phyloP scores from a whole-genome alignment of 2,113 vertebrate genomes.

The Gasterosteus nipponicus region DNA sequence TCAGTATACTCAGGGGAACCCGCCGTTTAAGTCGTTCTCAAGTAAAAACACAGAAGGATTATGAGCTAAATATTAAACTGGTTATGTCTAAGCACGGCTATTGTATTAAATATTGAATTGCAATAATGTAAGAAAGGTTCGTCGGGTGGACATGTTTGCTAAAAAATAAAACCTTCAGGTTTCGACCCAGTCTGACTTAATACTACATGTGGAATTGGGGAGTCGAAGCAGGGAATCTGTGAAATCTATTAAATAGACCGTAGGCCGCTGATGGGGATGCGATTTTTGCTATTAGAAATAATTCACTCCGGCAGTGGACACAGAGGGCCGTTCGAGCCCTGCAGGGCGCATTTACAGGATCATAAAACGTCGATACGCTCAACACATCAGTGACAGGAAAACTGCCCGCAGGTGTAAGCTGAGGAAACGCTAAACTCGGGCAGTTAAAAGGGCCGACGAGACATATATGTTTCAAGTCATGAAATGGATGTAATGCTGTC shows the following conservation, averaged over 20 bases:
- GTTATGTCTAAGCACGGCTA: neutral
- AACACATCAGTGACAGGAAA: slow-evolving; percentile 40
- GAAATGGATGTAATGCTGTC: neutral
- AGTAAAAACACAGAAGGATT: neutral
- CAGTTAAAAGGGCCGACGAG: neutral
- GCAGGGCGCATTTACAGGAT: slow-evolving; percentile 33
- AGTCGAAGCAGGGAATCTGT: neutral
- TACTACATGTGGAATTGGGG: neutral
- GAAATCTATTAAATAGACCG: slow-evolving; percentile 1
- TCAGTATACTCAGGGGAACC: neutral
- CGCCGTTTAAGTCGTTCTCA: neutral
- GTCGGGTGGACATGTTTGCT: neutral
- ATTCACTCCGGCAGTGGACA: slow-evolving; percentile 33
- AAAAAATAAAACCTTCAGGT: neutral
- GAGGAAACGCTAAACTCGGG: slow-evolving; percentile 19
- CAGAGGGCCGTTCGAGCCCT: slow-evolving; percentile 1
- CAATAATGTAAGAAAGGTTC: neutral
- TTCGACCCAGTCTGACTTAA: neutral
- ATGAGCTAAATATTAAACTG: neutral
- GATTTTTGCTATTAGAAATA: slow-evolving; percentile 19
- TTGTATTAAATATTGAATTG: neutral
- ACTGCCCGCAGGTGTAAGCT: slow-evolving; percentile 22
- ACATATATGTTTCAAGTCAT: slow-evolving; percentile 20
- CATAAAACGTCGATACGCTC: slow-evolving; percentile 44
- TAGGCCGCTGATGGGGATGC: neutral